phyloP scores from a whole-genome alignment of 2,113 vertebrate species.

The Bucco capensis region DNA sequence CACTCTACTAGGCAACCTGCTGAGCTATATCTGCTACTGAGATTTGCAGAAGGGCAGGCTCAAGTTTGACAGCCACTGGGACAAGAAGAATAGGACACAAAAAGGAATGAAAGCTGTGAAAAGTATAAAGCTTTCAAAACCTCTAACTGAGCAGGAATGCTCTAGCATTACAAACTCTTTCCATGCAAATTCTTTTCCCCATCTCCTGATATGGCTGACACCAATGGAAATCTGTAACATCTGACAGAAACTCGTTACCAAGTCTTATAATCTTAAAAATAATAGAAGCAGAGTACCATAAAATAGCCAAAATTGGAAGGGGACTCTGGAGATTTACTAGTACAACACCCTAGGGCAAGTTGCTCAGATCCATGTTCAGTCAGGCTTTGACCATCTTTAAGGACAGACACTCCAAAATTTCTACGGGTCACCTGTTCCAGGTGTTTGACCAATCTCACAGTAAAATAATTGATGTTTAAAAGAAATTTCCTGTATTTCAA shows the following conservation, averaged over 20 bases:
- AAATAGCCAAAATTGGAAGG: neutral
- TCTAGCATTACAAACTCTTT: neutral
- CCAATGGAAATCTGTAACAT: neutral
- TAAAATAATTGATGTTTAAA: too few species aligned
- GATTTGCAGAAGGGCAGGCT: neutral
- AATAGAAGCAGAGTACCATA: neutral
- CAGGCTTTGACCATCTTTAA: neutral
- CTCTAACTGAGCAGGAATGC: neutral
- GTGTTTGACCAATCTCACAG: too few species aligned
- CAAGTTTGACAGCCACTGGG: neutral
- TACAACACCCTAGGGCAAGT: neutral
- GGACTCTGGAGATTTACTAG: neutral
- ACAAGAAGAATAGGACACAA: neutral
- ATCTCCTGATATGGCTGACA: neutral
- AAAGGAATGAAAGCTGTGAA: neutral
- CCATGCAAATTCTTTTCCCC: neutral
- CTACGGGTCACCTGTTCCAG: neutral
- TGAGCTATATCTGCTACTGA: neutral
- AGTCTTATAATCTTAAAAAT: neutral
- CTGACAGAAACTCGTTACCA: neutral
- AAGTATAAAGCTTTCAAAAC: neutral
- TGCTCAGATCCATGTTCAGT: neutral
- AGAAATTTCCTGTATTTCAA: too few species aligned
- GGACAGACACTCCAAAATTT: neutral
- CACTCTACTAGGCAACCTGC: neutral